Conservation (phyloP, 2,797 vertebrate genomes). For the Scyliorhinus canicula region DNA sequence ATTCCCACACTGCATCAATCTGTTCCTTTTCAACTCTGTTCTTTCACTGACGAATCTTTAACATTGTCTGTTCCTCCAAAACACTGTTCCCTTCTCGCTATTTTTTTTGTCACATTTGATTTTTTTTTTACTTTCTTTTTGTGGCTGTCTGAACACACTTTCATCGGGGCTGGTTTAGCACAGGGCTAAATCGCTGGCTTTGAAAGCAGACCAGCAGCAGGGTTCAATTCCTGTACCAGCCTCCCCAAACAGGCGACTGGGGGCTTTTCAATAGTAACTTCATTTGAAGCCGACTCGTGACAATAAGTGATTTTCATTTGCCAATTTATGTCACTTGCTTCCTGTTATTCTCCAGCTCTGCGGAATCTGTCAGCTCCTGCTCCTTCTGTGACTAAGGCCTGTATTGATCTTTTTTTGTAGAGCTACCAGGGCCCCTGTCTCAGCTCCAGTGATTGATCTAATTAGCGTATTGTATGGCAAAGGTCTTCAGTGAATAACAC, state of each 20-base stretch:
- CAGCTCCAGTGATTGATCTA: neutral
- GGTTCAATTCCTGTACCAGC: too few relatives aligned
- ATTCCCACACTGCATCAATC: neutral
- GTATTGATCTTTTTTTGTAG: neutral
- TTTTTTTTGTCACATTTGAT: neutral
- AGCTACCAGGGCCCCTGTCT: neutral
- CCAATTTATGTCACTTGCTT: neutral
- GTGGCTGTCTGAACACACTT: neutral
- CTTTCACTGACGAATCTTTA: neutral
- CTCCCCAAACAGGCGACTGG: too few relatives aligned
- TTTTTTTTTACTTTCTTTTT: neutral
- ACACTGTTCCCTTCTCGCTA: neutral
- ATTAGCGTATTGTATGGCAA: neutral
- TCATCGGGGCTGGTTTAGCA: too few relatives aligned
- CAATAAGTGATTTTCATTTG: too few relatives aligned
- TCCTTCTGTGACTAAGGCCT: neutral
- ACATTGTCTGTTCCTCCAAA: neutral
- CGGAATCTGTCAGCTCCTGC: neutral
- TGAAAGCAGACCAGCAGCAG: too few relatives aligned
- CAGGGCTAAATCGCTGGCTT: too few relatives aligned
- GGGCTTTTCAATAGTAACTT: too few relatives aligned
- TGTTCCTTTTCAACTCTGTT: neutral
- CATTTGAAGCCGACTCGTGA: too few relatives aligned
- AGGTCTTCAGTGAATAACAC: neutral
- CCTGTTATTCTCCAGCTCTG: neutral